Evolutionary conservation across 1,140 invertebrate genomes (phyloP), one percentile per base, ranked within the genome.

Genomic region (Euura lappo): DNA sequence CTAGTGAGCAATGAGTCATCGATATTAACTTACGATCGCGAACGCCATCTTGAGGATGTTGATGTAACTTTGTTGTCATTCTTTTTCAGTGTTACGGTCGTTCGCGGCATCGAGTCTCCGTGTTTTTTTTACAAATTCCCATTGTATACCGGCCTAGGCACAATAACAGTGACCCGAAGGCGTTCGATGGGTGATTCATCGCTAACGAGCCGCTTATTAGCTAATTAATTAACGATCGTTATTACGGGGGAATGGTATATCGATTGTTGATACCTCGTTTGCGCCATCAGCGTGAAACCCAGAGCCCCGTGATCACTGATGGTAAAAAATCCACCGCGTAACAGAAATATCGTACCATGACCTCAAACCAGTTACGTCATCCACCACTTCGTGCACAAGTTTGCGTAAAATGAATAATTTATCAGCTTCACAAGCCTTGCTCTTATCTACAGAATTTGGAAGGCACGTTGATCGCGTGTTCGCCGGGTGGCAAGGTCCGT

Each of bases 141-240:
- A 28, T 28, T 28, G 28, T 28, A 28, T 28, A 28, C 28, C 28
- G 28, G 28, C 28, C 28, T 28, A 28, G 28, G 28, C 28, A 28
- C 28, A 28, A 28, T 28, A 28, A 28, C 28, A 28, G 28, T 28
- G 28, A 28, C 28, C 28, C 28, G 28, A 28, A 28, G 28, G 28
- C 28, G 28, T 28, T 28, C 28, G 28, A 28, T 28, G 28, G 44
- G 71, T 72, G 74, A 67, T 72, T 68, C 77, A 76, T 79, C 75
- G 72, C 74, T 79, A 79, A 79, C 76, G 73, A 80, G 68, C 72
- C 6, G 77, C 71, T 80, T 77, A 80, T 80, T 78, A 79, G 79
- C 76, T 79, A 79, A 80, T 80, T 80, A 80, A 78, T 80, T 74
- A 70, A 74, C 71, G 75, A 73, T 73, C 74, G 71, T 79, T 78